Conservation (phyloP, 2,888 invertebrate genomes). For the Andrena marginata region DNA sequence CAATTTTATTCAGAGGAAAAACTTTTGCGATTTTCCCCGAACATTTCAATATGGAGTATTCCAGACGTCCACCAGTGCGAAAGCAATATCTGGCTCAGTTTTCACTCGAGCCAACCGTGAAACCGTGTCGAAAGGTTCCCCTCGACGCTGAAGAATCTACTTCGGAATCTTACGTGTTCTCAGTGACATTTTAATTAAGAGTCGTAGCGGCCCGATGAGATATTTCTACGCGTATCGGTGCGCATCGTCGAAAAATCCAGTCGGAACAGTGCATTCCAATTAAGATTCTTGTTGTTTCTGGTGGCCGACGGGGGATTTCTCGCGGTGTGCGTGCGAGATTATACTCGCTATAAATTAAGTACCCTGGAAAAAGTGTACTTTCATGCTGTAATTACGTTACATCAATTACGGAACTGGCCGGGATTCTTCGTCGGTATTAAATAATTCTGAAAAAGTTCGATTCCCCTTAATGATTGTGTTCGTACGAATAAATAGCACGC, state of each 20-base stretch:
- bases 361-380: conserved; percentile 4
- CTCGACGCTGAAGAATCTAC: conserved; percentile 17
- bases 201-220: conserved; percentile 20
- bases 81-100: not conserved
- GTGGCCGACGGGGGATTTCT: not conserved
- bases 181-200: conserved; percentile 35
- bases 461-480: not conserved
- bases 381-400: conserved; percentile 16
- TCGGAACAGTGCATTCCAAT: conserved; percentile 34
- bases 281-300: conserved; percentile 31
- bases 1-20: too few relatives aligned
- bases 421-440: conserved; percentile 11
- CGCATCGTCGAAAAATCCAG: conserved; percentile 27
- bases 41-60: too few relatives aligned
- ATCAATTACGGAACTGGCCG: not conserved
- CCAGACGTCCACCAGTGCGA: not conserved
- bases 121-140: conserved; percentile 46
- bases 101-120: conserved; percentile 15
- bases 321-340: not conserved
- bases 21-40: too few relatives aligned
- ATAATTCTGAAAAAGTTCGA: not conserved
- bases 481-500: not conserved
- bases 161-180: conserved; percentile 25
- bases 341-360: conserved; percentile 8
- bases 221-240: conserved; percentile 23